Evolutionary conservation across 2,888 invertebrate genomes (phyloP), one percentile per base, ranked within the genome.

Genomic region (Torymus tubicola): DNA sequence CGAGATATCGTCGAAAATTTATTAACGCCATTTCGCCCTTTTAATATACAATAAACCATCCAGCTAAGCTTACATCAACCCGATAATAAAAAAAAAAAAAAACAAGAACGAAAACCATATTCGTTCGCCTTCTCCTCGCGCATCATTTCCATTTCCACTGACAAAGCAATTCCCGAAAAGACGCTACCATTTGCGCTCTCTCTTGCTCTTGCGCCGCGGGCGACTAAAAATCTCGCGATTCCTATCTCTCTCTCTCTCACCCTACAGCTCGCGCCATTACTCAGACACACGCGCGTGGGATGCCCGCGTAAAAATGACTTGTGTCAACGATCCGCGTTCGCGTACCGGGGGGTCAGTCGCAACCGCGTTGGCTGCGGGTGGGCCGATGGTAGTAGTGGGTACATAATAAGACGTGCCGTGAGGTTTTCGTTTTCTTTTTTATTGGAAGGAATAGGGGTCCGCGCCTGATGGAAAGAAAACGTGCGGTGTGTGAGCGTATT

Each of bases 231-330:
- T 64, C 68, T 63, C 12, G 67, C 75, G 75, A 68, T 74, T 55
- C 68, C 75, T 74, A 78, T 83, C 78, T 67, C 82, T 65, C 78
- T 84, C 82, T 83, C 78, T 67, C 82, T 65, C 78, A 85, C 82
- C 85, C 78, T 58, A 58, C 64, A 89, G 88, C 87, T 88, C 87
- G 86, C 88, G 85, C 87, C 88, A 89, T 89, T 89, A 88, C 86
- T 88, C 88, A 87, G 86, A 74, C 84, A 83, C 72, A 74, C 76
- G 42, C 70, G 77, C 69, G 69, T 69, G 68, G 70, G 82, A 78
- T 81, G 82, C 87, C 88, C 87, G 89, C 87, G 89, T 89, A 89
- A 90, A 90, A 90, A 88, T 89, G 89, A 89, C 87, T 89, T 88
- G 89, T 88, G 89, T 89, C 90, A 90, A 90, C 89, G 31, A 5